phyloP scores from a whole-genome alignment of 1,140 invertebrate species.

The Probaryconus sp. region DNA sequence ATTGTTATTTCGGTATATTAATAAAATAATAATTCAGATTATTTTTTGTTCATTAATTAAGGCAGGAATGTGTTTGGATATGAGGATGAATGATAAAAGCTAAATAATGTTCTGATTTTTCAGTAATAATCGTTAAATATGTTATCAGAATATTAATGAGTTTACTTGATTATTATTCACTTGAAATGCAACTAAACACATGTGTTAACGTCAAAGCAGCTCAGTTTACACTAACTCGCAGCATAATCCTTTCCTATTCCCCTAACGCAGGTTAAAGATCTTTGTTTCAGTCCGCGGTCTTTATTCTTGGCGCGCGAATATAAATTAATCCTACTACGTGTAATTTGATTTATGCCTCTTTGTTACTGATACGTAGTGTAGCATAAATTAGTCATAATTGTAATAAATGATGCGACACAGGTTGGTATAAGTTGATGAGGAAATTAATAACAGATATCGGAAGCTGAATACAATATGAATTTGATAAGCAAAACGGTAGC shows the following conservation, averaged over 20 bases:
- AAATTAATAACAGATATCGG: conserved; percentile 52
- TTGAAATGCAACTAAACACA: no score
- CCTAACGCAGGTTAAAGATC: neutral
- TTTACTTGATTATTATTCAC: no score
- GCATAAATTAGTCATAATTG: conserved; percentile 47
- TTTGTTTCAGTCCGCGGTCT: neutral
- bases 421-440: conserved; percentile 46
- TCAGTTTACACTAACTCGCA: no score
- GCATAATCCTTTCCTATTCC: no score
- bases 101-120: neutral
- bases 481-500: conserved; percentile 40
- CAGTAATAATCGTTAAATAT: no score
- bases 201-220: no score
- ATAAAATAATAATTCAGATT: no score
- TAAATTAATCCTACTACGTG: conserved; percentile 15
- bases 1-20: no score
- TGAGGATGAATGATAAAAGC: no score
- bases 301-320: conserved; percentile 8
- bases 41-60: no score
- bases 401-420: conserved; percentile 46
- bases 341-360: conserved; percentile 34
- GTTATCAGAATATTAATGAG: no score
- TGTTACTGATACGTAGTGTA: conserved; percentile 29
- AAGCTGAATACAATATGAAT: conserved; percentile 36
- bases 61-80: no score